Evolutionary conservation across 2,888 invertebrate genomes (phyloP).

Genomic region (Drosophila paramelanica): DNA sequence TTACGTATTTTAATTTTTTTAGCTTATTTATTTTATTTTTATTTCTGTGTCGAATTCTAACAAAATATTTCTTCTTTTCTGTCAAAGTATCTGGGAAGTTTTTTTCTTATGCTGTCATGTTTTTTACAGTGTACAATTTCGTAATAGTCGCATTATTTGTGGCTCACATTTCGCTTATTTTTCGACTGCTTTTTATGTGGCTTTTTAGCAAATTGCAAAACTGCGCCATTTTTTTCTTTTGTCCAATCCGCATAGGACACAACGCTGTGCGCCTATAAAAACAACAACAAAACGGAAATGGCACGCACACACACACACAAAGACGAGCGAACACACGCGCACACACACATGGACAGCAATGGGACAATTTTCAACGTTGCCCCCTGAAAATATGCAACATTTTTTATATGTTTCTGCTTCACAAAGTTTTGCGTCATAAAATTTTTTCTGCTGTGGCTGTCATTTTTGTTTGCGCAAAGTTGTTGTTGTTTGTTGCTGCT

Average conservation of each 20-base stretch:
- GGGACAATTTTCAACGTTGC: constrained; percentile 51
- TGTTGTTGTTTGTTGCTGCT: constrained; percentile 23
- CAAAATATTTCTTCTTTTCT: neutral
- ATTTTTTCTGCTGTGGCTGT: constrained; percentile 71
- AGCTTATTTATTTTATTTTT: neutral
- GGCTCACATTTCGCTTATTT: constrained; percentile 38
- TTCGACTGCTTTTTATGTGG: constrained; percentile 71
- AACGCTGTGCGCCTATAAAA: constrained; percentile 70
- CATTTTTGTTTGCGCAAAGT: constrained; percentile 50
- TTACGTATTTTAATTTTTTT: neutral
- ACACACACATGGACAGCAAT: constrained; percentile 11
- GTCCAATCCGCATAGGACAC: constrained; percentile 34
- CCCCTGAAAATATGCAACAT: constrained; percentile 72
- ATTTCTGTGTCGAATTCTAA: no score
- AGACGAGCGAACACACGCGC: no score
- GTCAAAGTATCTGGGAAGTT: no score
- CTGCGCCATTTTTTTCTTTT: constrained; percentile 67
- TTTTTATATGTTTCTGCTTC: constrained; percentile 79
- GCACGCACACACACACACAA: constrained; percentile 8
- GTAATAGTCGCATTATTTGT: constrained; percentile 32
- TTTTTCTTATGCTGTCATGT: neutral
- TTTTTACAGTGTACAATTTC: constrained; percentile 21
- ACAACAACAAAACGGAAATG: constrained; percentile 51
- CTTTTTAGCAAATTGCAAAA: constrained; percentile 77
- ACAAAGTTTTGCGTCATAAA: constrained; percentile 73